Evolutionary conservation across 2,797 vertebrate species (phyloP).

Genomic region (Cheirogaleus major): DNA sequence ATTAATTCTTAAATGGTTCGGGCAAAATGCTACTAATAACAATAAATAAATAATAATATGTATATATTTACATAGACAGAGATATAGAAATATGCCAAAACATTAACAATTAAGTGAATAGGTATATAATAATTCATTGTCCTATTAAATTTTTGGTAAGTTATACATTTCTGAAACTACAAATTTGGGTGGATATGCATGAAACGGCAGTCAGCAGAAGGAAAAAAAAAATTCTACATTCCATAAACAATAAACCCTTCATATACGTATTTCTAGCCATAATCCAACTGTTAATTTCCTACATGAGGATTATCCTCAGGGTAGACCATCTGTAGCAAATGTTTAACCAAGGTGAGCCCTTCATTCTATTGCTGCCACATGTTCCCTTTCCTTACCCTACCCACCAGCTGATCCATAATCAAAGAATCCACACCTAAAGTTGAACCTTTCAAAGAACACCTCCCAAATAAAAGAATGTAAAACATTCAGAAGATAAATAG

Average conservation of each 20-base stretch:
- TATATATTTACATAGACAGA: neutral
- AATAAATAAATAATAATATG: slow-evolving; percentile 37
- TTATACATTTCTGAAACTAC: neutral
- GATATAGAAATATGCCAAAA: slow-evolving; percentile 16
- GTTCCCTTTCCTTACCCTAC: neutral
- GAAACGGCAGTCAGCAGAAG: neutral
- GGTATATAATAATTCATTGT: neutral
- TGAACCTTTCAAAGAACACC: neutral
- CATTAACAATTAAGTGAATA: slow-evolving; percentile 10
- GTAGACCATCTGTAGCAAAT: neutral
- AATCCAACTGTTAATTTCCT: slow-evolving; percentile 21
- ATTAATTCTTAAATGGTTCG: slow-evolving; percentile 36
- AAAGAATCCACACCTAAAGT: neutral
- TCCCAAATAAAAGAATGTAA: neutral
- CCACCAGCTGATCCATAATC: neutral
- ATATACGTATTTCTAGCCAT: neutral
- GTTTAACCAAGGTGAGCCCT: neutral
- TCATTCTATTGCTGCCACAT: neutral
- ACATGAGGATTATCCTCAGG: neutral
- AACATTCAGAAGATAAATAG: neutral
- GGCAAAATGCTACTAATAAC: neutral
- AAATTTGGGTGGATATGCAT: neutral
- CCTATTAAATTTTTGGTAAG: neutral
- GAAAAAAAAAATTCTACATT: neutral
- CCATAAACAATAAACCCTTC: neutral